A percentile compares a stretch with the other conserved stretches of the same genome.
phyloP scores from a whole-genome alignment of 2,888 invertebrate genomes.

The Apeira syringaria region DNA sequence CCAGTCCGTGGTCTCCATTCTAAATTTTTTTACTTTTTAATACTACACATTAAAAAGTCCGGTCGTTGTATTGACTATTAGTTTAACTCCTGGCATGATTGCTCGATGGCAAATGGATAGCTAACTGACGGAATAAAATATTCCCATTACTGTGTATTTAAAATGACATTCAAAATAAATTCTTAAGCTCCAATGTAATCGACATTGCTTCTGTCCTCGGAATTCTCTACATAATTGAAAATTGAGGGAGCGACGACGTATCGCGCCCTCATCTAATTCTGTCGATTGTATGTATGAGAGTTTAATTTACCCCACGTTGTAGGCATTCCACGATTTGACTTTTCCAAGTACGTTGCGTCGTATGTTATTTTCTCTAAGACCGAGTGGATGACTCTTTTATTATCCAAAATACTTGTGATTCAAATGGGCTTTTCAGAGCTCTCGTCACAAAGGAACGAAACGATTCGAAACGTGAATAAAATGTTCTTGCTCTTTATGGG shows the following conservation, averaged over 20 bases:
- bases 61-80: too few species aligned
- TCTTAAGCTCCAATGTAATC: conserved; percentile 2
- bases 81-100: too few species aligned
- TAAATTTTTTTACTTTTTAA: too few species aligned
- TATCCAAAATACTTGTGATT: conserved; percentile 63
- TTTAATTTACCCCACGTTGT: conserved; percentile 45
- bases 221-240: conserved; percentile 23
- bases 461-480: conserved; percentile 59
- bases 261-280: conserved; percentile 25
- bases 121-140: too few species aligned
- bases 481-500: conserved; percentile 53
- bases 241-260: conserved; percentile 19
- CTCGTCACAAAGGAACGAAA: conserved; percentile 61
- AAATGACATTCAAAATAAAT: conserved; percentile 1
- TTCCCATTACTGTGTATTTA: not conserved
- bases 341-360: conserved; percentile 25
- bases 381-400: conserved; percentile 63
- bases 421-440: conserved; percentile 54
- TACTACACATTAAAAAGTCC: not conserved
- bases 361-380: conserved; percentile 48
- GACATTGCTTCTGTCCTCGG: conserved; percentile 9
- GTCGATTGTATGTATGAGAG: conserved; percentile 33
- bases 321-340: conserved; percentile 44
- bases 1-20: too few species aligned
- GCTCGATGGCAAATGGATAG: too few species aligned